A percentile compares a stretch with the other conserved stretches of the same genome.
Conservation (phyloP, 2,797 vertebrate genomes). For the Merluccius polli region DNA sequence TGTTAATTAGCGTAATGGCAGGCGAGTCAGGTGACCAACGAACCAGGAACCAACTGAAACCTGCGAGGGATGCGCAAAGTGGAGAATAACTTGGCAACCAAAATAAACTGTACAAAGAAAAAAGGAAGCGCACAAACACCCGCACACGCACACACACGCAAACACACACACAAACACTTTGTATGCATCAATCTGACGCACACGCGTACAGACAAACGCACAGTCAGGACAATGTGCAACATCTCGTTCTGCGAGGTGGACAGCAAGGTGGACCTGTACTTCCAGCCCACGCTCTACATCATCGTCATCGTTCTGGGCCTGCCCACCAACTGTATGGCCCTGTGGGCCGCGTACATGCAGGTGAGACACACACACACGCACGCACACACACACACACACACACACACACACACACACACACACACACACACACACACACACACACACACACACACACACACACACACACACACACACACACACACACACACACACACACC, state of each 20-base stretch:
- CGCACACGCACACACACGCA: neutral
- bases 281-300: conserved; percentile 88
- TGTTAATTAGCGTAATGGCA: conserved; percentile 13
- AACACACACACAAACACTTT: conserved; percentile 6
- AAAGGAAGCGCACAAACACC: neutral
- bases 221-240: conserved; percentile 79
- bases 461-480: too few relatives aligned
- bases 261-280: conserved; percentile 86
- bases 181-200: conserved; percentile 2
- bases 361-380: conserved; percentile 54
- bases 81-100: conserved; percentile 32
- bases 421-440: conserved; percentile 1
- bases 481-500: conserved; percentile 5
- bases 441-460: conserved; percentile 11
- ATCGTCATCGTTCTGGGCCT: conserved; percentile 85
- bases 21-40: conserved; percentile 20
- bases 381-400: conserved; percentile 12
- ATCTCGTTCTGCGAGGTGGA: conserved; percentile 83
- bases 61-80: conserved; percentile 40
- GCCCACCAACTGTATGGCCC: conserved; percentile 87
- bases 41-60: conserved; percentile 39
- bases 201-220: conserved; percentile 8
- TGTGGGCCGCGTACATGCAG: conserved; percentile 91
- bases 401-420: conserved; percentile 6
- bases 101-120: neutral